Conservation (phyloP, 1,140 invertebrate species). For the Triops longicaudatus region DNA sequence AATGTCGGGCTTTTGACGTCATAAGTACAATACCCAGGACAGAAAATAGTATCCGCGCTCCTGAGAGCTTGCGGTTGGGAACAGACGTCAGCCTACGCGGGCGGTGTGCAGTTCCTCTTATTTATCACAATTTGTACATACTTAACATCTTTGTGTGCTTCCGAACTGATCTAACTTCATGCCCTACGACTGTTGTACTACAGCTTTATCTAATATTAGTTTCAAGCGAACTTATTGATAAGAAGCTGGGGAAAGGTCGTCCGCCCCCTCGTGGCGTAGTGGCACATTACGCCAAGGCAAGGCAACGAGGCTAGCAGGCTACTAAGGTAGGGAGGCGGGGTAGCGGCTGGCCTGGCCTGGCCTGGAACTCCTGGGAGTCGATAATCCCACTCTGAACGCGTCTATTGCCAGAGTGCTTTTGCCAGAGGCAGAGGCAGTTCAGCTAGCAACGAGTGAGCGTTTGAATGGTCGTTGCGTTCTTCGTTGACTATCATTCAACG, state of each 20-base stretch:
- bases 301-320: not conserved
- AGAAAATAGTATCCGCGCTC: not conserved
- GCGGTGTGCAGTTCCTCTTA: not conserved
- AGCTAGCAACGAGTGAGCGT: not conserved
- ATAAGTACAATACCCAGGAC: not conserved
- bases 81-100: not conserved
- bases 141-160: too few relatives aligned
- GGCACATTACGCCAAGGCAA: not conserved
- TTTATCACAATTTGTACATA: not conserved
- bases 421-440: conserved; percentile 9
- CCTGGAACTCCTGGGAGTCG: not conserved
- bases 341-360: too few relatives aligned
- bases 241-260: not conserved
- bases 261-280: not conserved
- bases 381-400: not conserved
- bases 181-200: too few relatives aligned
- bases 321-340: not conserved
- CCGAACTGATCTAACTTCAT: too few relatives aligned
- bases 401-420: not conserved
- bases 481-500: not conserved
- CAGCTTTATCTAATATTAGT: too few relatives aligned
- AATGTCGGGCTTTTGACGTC: not conserved
- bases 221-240: too few relatives aligned
- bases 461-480: not conserved
- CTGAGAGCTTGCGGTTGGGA: not conserved